A percentile compares a stretch with the other conserved stretches of the same genome.
phyloP scores from a whole-genome alignment of 1,140 invertebrate species.

The Pogonognathellus flavescens region DNA sequence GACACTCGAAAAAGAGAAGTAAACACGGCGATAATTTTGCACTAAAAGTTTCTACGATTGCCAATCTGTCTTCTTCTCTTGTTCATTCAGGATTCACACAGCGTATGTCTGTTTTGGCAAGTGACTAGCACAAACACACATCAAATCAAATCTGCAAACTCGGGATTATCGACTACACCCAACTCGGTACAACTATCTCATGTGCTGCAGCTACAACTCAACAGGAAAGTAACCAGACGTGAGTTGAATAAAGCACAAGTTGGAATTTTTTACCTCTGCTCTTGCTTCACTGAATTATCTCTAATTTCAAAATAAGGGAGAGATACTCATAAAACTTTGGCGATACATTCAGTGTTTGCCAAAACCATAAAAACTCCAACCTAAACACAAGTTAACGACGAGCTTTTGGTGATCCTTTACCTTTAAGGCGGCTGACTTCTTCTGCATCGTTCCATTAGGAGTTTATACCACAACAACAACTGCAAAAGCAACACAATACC shows the following conservation, averaged over 20 bases:
- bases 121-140: slow-evolving; percentile 43
- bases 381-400: slow-evolving; percentile 35
- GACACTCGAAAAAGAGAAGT: slow-evolving; percentile 48
- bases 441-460: background rate
- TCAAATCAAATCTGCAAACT: slow-evolving; percentile 50
- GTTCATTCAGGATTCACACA: slow-evolving; percentile 31
- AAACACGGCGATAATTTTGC: slow-evolving; percentile 46
- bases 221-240: background rate
- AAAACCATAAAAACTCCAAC: slow-evolving; percentile 34
- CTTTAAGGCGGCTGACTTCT: background rate
- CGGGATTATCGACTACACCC: slow-evolving; percentile 26
- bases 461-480: slow-evolving; percentile 10
- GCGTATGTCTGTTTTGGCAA: slow-evolving; percentile 46
- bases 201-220: background rate
- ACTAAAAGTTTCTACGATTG: slow-evolving; percentile 49
- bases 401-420: background rate
- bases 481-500: slow-evolving; percentile 3
- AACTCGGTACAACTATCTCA: background rate
- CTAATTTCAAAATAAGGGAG: slow-evolving; percentile 43
- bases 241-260: background rate
- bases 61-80: slow-evolving; percentile 38
- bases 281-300: slow-evolving; percentile 8
- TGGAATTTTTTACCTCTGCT: slow-evolving; percentile 1
- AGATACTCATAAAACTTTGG: slow-evolving; percentile 45
- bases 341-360: slow-evolving; percentile 20